Evolutionary conservation across 37 sponge, comb jelly and placozoan genomes (phyloP).

Genomic region (Ephydatia muelleri): DNA sequence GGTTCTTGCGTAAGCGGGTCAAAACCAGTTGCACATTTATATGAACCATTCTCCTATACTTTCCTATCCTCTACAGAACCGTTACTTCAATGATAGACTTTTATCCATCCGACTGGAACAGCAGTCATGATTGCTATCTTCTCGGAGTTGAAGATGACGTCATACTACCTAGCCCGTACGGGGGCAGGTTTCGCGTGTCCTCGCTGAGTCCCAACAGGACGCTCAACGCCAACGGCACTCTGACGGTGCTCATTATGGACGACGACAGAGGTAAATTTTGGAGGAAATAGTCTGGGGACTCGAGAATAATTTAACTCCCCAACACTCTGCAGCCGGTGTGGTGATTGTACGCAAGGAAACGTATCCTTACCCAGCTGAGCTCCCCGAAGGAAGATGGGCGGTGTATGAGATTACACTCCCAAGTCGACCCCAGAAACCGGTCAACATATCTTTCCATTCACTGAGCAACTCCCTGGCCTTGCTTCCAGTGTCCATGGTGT

Average conservation of each 20-base stretch:
- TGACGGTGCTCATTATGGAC: conserved; percentile 60
- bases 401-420: conserved; percentile 78
- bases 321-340: conserved; percentile 60
- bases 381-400: conserved; percentile 87
- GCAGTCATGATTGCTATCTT: conserved; percentile 45
- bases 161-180: conserved; percentile 74
- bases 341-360: conserved; percentile 51
- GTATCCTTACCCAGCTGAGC: conserved; percentile 59
- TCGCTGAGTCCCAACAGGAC: conserved; percentile 18
- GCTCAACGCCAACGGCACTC: conserved; percentile 18
- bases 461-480: conserved; percentile 55
- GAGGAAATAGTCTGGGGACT: not conserved
- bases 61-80: conserved; percentile 12
- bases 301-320: not conserved
- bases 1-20: conserved; percentile 8
- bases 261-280: conserved; percentile 62
- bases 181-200: conserved; percentile 6
- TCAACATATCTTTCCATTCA: conserved; percentile 57
- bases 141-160: conserved; percentile 81
- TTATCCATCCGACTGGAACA: conserved; percentile 76
- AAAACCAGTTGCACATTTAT: not conserved
- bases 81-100: conserved; percentile 39
- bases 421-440: conserved; percentile 53
- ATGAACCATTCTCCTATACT: not conserved
- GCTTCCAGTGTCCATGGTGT: conserved; percentile 53